Evolutionary conservation across 1,140 invertebrate species (phyloP).

Genomic region (Geopemphigus sp.): DNA sequence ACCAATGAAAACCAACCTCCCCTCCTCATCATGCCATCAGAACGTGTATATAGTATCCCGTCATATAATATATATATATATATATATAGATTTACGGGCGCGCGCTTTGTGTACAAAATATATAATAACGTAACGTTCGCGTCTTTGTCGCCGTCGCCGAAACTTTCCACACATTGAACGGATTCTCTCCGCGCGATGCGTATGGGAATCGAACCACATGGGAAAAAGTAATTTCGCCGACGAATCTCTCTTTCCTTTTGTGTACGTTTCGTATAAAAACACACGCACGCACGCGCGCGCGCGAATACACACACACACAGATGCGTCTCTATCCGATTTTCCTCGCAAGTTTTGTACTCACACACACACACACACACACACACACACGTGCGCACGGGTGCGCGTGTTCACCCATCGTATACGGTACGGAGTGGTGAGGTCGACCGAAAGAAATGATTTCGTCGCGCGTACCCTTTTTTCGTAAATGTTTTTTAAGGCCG

Average conservation of each 20-base stretch:
- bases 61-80: too few species aligned
- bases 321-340: too few species aligned
- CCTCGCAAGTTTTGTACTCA: background rate
- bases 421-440: too few species aligned
- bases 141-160: background rate
- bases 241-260: constrained; percentile 22
- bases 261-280: constrained; percentile 13
- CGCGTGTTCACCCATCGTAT: background rate
- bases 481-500: constrained; percentile 4
- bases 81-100: too few species aligned
- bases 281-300: background rate
- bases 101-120: too few species aligned
- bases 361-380: too few species aligned
- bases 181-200: background rate
- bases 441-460: constrained; percentile 5
- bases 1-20: too few species aligned
- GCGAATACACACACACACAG: too few species aligned
- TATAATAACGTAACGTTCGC: too few species aligned
- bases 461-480: constrained; percentile 15
- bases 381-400: background rate
- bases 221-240: constrained; percentile 45
- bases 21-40: too few species aligned
- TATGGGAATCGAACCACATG: constrained; percentile 40
- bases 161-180: constrained; percentile 34
- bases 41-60: too few species aligned